Conservation (phyloP, 2,888 invertebrate genomes). For the Caenorhabditis angaria region DNA sequence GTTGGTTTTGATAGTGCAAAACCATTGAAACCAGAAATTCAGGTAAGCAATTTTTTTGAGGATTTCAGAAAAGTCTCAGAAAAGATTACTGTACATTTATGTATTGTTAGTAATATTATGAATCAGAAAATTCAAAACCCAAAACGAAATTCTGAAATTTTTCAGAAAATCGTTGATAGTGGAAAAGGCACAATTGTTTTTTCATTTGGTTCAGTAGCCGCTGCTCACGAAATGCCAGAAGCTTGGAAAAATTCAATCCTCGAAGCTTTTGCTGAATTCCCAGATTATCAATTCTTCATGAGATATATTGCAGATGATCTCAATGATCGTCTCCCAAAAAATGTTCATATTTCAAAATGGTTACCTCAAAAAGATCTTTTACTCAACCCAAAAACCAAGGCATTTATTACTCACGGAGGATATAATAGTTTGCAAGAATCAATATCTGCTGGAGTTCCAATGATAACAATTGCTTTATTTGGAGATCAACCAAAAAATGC, state of each 20-base stretch:
- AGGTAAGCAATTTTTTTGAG: background rate
- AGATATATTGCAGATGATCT: slow-evolving; percentile 45
- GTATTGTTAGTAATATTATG: no score
- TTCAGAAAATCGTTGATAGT: slow-evolving; percentile 44
- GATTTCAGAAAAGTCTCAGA: no score
- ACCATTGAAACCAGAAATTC: slow-evolving; percentile 41
- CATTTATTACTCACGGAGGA: slow-evolving; percentile 82
- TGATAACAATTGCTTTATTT: slow-evolving; percentile 55
- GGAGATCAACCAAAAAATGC: slow-evolving; percentile 59
- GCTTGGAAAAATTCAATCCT: slow-evolving; percentile 44
- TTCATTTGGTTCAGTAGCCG: slow-evolving; percentile 59
- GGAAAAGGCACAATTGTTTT: slow-evolving; percentile 56
- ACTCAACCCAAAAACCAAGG: slow-evolving; percentile 79
- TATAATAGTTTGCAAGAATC: slow-evolving; percentile 78
- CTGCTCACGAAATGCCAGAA: slow-evolving; percentile 48
- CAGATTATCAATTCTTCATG: slow-evolving; percentile 56
- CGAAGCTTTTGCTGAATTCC: slow-evolving; percentile 51
- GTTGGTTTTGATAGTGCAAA: slow-evolving; percentile 53
- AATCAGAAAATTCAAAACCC: background rate
- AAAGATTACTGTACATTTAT: no score
- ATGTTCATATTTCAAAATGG: slow-evolving; percentile 60
- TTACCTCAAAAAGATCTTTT: slow-evolving; percentile 61
- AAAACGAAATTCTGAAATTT: slow-evolving; percentile 27
- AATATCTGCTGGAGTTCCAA: slow-evolving; percentile 51
- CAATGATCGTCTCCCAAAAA: slow-evolving; percentile 36